A percentile compares a stretch with the other conserved stretches of the same genome.
These are phyloP conservation scores for Adineta ricciae DNA, from an alignment of 2,888 invertebrate species.

Conservation along the genomic window DNA sequence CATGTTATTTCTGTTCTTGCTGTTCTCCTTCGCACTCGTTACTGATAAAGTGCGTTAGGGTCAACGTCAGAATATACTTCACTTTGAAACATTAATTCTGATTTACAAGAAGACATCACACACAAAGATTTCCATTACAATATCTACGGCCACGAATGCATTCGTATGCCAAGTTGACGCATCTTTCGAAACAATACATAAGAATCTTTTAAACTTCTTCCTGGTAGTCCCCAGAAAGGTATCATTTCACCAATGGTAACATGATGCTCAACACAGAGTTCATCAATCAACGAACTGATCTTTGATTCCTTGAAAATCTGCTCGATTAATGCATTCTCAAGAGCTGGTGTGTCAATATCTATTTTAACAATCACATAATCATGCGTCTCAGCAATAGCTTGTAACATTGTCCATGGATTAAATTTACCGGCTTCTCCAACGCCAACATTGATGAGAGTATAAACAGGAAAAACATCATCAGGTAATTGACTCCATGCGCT, in stretches of 20 bases:
- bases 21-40: too few species aligned
- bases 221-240: background rate
- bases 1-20: too few species aligned
- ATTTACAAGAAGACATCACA: background rate
- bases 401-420: background rate
- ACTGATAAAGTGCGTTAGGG: too few species aligned
- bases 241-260: background rate
- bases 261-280: background rate
- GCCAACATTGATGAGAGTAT: too few species aligned
- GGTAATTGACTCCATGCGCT: too few species aligned
- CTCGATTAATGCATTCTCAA: background rate
- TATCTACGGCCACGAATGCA: background rate
- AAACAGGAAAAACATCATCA: too few species aligned
- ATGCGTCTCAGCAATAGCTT: background rate
- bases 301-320: background rate
- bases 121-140: too few species aligned
- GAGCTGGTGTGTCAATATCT: background rate
- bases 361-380: background rate
- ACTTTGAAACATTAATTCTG: too few species aligned
- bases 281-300: background rate
- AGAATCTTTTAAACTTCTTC: background rate
- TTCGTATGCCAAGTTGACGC: background rate
- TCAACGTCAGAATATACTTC: too few species aligned
- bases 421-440: background rate
- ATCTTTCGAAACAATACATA: background rate